phyloP scores from a whole-genome alignment of 1,140 invertebrate genomes.

The Nephotettix cincticeps region DNA sequence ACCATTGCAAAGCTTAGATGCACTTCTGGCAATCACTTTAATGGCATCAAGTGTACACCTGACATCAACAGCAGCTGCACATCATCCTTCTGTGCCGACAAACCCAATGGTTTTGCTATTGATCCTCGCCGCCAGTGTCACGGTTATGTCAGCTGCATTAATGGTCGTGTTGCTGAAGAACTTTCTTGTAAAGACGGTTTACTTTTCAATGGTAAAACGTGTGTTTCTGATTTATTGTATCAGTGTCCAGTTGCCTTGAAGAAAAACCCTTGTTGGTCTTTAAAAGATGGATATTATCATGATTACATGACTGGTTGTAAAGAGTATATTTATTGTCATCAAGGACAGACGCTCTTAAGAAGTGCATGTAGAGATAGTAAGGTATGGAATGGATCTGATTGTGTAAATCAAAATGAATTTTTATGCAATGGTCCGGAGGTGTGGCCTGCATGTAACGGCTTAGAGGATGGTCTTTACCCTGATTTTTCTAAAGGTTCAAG shows the following conservation, averaged over 20 bases:
- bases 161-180: slow-evolving; percentile 34
- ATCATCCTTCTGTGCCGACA: slow-evolving; percentile 37
- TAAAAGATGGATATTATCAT: slow-evolving; percentile 37
- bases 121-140: slow-evolving; percentile 38
- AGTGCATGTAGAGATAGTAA: slow-evolving; percentile 40
- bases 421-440: slow-evolving; percentile 48
- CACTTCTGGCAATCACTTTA: slow-evolving; percentile 37
- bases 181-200: slow-evolving; percentile 41
- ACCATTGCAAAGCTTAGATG: slow-evolving; percentile 45
- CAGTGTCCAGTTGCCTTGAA: slow-evolving; percentile 25
- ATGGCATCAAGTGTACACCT: slow-evolving; percentile 34
- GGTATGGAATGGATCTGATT: slow-evolving; percentile 48
- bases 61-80: slow-evolving; percentile 24
- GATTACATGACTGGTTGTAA: slow-evolving; percentile 41
- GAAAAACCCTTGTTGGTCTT: slow-evolving; percentile 16
- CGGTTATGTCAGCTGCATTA: slow-evolving; percentile 43
- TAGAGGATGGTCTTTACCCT: slow-evolving; percentile 30
- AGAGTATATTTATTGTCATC: slow-evolving; percentile 44
- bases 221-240: slow-evolving; percentile 38
- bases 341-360: slow-evolving; percentile 40
- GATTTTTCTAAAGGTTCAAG: slow-evolving; percentile 42
- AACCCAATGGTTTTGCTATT: slow-evolving; percentile 37
- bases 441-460: slow-evolving; percentile 41
- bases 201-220: slow-evolving; percentile 47
- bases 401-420: slow-evolving; percentile 44